phyloP scores from a whole-genome alignment of 2,888 invertebrate species.

The Drosophila koepferae region DNA sequence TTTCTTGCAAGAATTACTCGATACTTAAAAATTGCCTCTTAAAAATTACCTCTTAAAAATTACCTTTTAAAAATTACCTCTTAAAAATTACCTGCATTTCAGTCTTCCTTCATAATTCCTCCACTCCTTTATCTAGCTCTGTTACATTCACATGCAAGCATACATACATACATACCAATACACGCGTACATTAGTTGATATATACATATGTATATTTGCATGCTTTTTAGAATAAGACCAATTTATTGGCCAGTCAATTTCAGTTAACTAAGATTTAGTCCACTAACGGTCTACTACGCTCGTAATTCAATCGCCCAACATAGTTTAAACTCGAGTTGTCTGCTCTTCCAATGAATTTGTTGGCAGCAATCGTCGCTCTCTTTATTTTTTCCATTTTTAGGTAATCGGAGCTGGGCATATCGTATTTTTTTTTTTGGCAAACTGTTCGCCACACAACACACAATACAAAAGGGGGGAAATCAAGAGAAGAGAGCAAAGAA shows the following conservation, averaged over 20 bases:
- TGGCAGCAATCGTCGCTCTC: constrained; percentile 26
- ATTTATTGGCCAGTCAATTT: constrained; percentile 63
- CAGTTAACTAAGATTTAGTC: constrained; percentile 24
- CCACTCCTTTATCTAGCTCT: too few relatives aligned
- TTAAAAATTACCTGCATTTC: too few relatives aligned
- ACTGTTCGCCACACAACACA: constrained; percentile 5
- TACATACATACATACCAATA: neutral
- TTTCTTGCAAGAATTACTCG: too few relatives aligned
- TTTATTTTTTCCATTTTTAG: constrained; percentile 21
- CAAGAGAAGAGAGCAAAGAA: constrained; percentile 15
- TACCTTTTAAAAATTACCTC: too few relatives aligned
- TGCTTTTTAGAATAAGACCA: constrained; percentile 62
- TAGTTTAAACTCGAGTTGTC: constrained; percentile 65
- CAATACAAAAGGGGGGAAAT: neutral
- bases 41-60: too few relatives aligned
- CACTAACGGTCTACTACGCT: constrained; percentile 63
- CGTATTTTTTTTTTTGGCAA: constrained; percentile 64
- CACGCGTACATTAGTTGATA: neutral
- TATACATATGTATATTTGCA: neutral
- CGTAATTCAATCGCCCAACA: constrained; percentile 68
- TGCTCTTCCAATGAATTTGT: constrained; percentile 73
- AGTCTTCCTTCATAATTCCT: too few relatives aligned
- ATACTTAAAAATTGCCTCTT: too few relatives aligned
- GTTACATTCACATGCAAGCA: too few relatives aligned
- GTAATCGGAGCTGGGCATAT: constrained; percentile 63